Evolutionary conservation across 2,888 invertebrate genomes (phyloP).

Genomic region (Brassicogethes aeneus): DNA sequence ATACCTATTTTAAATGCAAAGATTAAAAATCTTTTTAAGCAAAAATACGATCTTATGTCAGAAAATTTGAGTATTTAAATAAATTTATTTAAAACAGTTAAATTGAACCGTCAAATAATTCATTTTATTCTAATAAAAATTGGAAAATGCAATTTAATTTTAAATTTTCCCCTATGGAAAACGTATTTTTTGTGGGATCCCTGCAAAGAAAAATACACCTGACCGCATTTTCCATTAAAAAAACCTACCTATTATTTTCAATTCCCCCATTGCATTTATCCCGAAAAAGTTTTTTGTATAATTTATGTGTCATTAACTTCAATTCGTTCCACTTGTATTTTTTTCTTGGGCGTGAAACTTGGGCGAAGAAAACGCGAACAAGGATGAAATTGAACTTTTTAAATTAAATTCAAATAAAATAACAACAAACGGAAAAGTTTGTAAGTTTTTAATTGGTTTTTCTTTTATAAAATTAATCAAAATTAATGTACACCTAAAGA

Average conservation of each 20-base stretch:
- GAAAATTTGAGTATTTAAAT: too few species aligned
- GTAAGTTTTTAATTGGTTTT: background rate
- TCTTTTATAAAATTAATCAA: too few species aligned
- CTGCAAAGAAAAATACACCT: constrained; percentile 10
- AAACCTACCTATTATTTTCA: constrained; percentile 28
- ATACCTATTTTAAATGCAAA: too few species aligned
- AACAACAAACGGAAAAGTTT: background rate
- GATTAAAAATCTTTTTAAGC: too few species aligned
- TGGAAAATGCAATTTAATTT: constrained; percentile 11
- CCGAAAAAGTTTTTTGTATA: constrained; percentile 29
- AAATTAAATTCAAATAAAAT: background rate
- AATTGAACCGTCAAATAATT: too few species aligned
- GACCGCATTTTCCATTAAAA: constrained; percentile 19
- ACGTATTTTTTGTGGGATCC: constrained; percentile 8
- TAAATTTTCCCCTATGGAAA: constrained; percentile 11
- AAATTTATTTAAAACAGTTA: too few species aligned
- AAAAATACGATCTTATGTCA: too few species aligned
- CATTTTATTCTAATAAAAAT: too few species aligned
- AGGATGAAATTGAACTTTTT: background rate
- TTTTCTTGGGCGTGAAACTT: too few species aligned
- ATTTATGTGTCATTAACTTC: constrained; percentile 33
- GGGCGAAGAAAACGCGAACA: background rate
- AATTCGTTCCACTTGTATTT: too few species aligned
- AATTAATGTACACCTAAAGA: too few species aligned
- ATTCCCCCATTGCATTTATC: constrained; percentile 26